Percentiles rank a stretch among this genome's conserved stretches.
These are phyloP conservation scores for Augiades crinisus DNA, from an alignment of 2,888 invertebrate genomes.

Conservation along the genomic window DNA sequence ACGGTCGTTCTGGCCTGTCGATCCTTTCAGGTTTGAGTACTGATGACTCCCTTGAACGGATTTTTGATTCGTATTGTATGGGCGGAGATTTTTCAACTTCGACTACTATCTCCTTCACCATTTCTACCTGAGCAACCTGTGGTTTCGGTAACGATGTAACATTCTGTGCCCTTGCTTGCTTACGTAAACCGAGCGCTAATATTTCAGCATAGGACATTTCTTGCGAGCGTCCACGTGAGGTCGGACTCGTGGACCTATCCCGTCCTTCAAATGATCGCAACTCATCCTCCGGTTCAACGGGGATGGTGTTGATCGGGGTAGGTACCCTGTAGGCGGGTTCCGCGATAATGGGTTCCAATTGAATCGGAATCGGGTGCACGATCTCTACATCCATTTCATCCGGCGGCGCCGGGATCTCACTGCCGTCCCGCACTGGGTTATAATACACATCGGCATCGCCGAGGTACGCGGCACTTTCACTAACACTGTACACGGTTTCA, in stretches of 20 bases:
- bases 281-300: slow-evolving; percentile 29
- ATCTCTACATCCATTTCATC: slow-evolving; percentile 28
- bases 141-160: slow-evolving; percentile 57
- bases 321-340: slow-evolving; percentile 19
- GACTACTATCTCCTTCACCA: slow-evolving; percentile 58
- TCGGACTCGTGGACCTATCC: slow-evolving; percentile 51
- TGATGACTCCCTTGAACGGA: slow-evolving; percentile 32
- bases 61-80: slow-evolving; percentile 44
- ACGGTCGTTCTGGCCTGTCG: slow-evolving; percentile 41
- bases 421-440: slow-evolving; percentile 37
- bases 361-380: slow-evolving; percentile 35
- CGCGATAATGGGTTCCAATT: slow-evolving; percentile 33
- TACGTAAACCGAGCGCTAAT: slow-evolving; percentile 83
- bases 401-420: slow-evolving; percentile 33
- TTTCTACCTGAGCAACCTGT: slow-evolving; percentile 63
- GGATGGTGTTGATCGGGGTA: slow-evolving; percentile 27
- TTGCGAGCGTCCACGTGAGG: slow-evolving; percentile 65
- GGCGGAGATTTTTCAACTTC: slow-evolving; percentile 52
- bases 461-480: slow-evolving; percentile 63
- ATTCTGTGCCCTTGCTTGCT: slow-evolving; percentile 48
- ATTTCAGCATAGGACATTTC: slow-evolving; percentile 88
- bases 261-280: slow-evolving; percentile 40
- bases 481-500: slow-evolving; percentile 55
- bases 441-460: slow-evolving; percentile 47
- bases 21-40: slow-evolving; percentile 37